phyloP scores from a whole-genome alignment of 2,888 invertebrate genomes.

The Eilema depressum region DNA sequence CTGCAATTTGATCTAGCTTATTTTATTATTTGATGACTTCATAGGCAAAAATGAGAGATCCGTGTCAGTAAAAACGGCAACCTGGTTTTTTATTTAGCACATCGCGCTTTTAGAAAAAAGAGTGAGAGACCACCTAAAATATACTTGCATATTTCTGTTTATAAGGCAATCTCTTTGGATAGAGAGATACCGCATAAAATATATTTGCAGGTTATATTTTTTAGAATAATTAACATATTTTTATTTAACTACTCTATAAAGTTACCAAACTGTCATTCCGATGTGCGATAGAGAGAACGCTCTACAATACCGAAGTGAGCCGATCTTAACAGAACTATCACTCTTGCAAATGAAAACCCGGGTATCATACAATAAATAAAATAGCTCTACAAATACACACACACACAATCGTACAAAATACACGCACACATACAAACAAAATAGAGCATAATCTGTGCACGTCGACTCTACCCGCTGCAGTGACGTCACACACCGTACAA shows the following conservation, averaged over 20 bases:
- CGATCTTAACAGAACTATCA: neutral
- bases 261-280: neutral
- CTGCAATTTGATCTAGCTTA: neutral
- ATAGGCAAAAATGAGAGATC: neutral
- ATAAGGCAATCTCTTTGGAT: neutral
- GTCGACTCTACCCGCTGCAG: conserved; percentile 4
- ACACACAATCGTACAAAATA: neutral
- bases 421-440: neutral
- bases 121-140: neutral
- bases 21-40: neutral
- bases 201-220: neutral
- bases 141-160: neutral
- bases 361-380: neutral
- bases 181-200: neutral
- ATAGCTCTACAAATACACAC: too few relatives aligned
- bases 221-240: neutral
- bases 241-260: neutral
- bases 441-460: neutral
- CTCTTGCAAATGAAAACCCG: neutral
- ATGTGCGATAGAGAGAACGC: conserved; percentile 3
- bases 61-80: neutral
- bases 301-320: neutral
- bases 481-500: conserved; percentile 43
- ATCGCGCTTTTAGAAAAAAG: neutral
- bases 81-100: neutral